Percentiles rank a stretch among this genome's conserved stretches.
phyloP scores from a whole-genome alignment of 2,113 vertebrate species.

The Gallinago paraguaiae region DNA sequence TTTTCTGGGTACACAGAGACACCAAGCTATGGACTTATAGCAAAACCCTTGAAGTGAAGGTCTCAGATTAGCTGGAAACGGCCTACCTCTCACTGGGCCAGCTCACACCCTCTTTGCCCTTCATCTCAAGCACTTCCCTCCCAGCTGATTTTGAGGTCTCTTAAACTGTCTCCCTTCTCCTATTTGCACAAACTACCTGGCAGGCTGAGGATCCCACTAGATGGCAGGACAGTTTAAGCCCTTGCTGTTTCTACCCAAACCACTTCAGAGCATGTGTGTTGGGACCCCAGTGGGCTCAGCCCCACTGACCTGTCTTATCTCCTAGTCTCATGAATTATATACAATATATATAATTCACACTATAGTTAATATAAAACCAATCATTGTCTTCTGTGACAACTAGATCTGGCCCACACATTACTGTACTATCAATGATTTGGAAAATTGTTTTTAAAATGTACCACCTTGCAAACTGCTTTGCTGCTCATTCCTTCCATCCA shows the following conservation, averaged over 20 bases:
- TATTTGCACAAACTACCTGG: not conserved
- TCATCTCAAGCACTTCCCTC: not conserved
- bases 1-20: not conserved
- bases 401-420: not conserved
- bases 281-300: not conserved
- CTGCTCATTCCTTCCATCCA: not conserved
- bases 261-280: not conserved
- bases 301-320: not conserved
- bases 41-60: rapidly evolving
- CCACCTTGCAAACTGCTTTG: not conserved
- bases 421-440: not conserved
- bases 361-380: not conserved
- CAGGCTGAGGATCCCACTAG: constrained; percentile 14
- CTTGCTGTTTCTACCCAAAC: not conserved
- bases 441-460: not conserved
- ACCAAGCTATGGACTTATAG: not conserved
- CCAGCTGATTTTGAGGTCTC: not conserved
- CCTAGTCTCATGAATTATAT: not conserved
- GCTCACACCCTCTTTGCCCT: not conserved
- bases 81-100: not conserved
- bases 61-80: not conserved
- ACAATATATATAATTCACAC: not conserved
- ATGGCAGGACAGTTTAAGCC: constrained; percentile 32
- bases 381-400: not conserved
- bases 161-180: not conserved